phyloP scores from a whole-genome alignment of 1,140 invertebrate species.

The Hyles euphorbiae region DNA sequence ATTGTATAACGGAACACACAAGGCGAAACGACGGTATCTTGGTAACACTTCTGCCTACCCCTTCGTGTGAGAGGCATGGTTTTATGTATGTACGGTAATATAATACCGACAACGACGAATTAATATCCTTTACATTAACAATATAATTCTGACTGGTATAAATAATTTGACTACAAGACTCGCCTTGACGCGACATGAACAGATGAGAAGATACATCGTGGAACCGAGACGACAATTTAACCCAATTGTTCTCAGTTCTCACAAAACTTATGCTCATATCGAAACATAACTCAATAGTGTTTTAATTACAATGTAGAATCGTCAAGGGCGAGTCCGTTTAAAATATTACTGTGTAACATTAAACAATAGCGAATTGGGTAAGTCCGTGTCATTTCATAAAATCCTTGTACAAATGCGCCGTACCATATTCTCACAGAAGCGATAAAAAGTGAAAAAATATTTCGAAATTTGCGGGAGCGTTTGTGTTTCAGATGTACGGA shows the following conservation, averaged over 20 bases:
- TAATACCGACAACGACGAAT: no score
- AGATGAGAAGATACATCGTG: no score
- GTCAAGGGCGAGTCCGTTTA: conserved; percentile 41
- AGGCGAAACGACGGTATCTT: no score
- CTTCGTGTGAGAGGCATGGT: no score
- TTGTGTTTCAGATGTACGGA: no score
- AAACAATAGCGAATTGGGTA: conserved; percentile 51
- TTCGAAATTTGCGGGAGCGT: conserved; percentile 7
- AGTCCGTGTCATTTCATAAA: conserved; percentile 54
- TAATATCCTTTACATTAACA: no score
- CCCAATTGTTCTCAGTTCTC: conserved; percentile 13
- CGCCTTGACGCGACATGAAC: no score
- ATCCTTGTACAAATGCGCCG: conserved; percentile 33
- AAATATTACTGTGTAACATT: conserved; percentile 31
- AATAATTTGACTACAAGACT: no score
- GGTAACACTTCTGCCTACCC: no score
- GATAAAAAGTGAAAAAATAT: conserved; percentile 30
- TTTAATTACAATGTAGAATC: conserved; percentile 36
- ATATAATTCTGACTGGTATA: no score
- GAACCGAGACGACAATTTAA: conserved; percentile 3
- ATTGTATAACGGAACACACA: no score
- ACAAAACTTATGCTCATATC: conserved; percentile 20
- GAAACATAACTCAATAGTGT: conserved; percentile 21
- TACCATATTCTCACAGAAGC: conserved; percentile 34
- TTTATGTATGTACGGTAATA: no score